Evolutionary conservation across 1,140 invertebrate genomes (phyloP), one percentile per base, ranked within the genome.

Genomic region (Linepithema humile): DNA sequence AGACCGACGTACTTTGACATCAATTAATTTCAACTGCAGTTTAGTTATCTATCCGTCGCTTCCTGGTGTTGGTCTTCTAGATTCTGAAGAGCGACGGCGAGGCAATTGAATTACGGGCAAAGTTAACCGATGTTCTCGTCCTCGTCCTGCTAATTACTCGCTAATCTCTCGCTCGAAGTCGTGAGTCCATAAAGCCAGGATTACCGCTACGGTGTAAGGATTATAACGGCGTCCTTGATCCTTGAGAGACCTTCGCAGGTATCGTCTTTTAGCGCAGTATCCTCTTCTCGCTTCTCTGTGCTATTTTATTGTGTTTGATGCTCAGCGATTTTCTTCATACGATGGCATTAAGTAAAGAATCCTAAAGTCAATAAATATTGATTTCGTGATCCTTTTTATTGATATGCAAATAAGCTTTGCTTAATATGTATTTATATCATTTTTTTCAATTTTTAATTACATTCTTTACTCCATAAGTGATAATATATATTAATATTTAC

Each of bases 211-310:
- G 55, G 32, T 45, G 20, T 55, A 75, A 70, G 85, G 84, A 88
- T 88, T 86, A 88, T 80, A 86, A 65, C 70, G 82, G 86, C 60
- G 64, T 83, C 59, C 65, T 77, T 85, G 82, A 84, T 75, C 82
- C 69, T 57, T 57, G 43, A 73, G 59, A 62, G 20, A 12, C 26
- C 59, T 43, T 53, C 83, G 67, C 50, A 62, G 26, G 40, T 65
- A 48, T 32, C 23, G 17, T 23, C 35, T 55, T 6, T 64, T 6
- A 5, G 26, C 2, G 17, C 20, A 43, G 17, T 38, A n/a, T 43
- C 55, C 2, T 35, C 40, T 23, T 59, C 15, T 4, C 35, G 32
- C 20, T 59, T 59, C 50, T 40, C 70, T 59, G 17, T 10, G 23
- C 26, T 57, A 29, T 20, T 60, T 74, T 45, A 38, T 4, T 17